These are phyloP conservation scores for Thamnaconus septentrionalis DNA, from an alignment of 2,113 vertebrate species.

Conservation along the genomic window DNA sequence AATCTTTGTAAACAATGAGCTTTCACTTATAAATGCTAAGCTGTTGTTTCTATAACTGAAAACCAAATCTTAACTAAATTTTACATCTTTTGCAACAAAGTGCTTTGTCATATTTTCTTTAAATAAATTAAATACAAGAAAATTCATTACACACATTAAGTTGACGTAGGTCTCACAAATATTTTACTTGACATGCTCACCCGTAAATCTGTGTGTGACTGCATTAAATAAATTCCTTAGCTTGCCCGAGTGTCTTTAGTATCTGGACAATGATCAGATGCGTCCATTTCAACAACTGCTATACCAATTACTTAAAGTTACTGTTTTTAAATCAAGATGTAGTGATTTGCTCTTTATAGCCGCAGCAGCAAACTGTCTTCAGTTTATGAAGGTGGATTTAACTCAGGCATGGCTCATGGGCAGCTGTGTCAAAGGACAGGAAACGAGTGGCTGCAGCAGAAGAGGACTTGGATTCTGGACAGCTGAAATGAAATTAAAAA, in stretches of 20 bases:
- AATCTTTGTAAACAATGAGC: conserved; percentile 1
- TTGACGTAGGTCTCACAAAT: conserved; percentile 57
- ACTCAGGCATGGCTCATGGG: conserved; percentile 72
- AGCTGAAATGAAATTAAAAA: conserved; percentile 24
- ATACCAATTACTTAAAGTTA: conserved; percentile 8
- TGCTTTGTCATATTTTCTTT: conserved; percentile 60
- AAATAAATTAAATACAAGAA: conserved; percentile 76
- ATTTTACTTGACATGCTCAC: conserved; percentile 19
- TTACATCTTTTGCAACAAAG: conserved; percentile 66
- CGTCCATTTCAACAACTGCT: too few relatives aligned
- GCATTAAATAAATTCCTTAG: conserved; percentile 23
- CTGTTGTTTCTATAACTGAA: conserved; percentile 9
- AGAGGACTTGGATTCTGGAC: conserved; percentile 69
- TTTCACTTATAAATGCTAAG: conserved; percentile 6
- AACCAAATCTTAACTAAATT: conserved; percentile 13
- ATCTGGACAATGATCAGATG: neutral
- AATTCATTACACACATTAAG: conserved; percentile 53
- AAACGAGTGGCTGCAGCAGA: conserved; percentile 72
- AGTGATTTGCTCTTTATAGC: conserved; percentile 1
- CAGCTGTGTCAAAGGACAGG: conserved; percentile 71
- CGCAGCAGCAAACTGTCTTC: conserved; percentile 23
- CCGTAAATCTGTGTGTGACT: conserved; percentile 6
- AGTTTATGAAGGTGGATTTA: neutral
- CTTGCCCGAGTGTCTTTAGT: neutral
- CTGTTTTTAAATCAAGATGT: neutral